Base-by-base conservation (phyloP, 2,888 invertebrate species). In the Drosophila percnosoma region DNA sequence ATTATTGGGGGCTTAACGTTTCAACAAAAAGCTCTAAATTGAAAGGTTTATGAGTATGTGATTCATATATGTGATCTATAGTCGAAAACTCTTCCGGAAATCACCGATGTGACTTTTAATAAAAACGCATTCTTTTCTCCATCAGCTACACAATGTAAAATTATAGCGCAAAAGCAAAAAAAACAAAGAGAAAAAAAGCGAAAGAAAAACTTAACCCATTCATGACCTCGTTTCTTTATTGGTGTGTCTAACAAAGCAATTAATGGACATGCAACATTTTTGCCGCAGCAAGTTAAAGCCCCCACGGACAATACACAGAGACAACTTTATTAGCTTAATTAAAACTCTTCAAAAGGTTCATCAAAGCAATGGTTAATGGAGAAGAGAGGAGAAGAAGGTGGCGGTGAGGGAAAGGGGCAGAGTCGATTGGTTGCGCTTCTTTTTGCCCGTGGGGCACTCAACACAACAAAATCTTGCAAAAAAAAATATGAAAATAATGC, bases 301-400 rank as follows among this genome's bases (percentile, higher is more conserved):
- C 29, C 45, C 21, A 59, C 62, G 62, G 55, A 74, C 59, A 62
- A 57, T 59, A 38, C 42, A 57, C 58, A 62, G 63, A 75, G 87
- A 86, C 73, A 83, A 78, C 74, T 87, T 87, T 87, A 90, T 87
- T 88, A 87, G 87, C 89, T 87, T 82, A 87, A 87, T 90, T 88
- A 88, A 90, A 90, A 90, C 73, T 87, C 87, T 84, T 82, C 68
- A 80, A 82, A 85, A 85, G 89, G 87, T 85, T 72, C 88, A 89
- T 87, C 88, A 82, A 42, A 75, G 72, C 80, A 8, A 31, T 52
- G 52, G 62, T 68, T 51, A 31, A 21, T 36, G 31, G 45, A 4
- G 27, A 29, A 18, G 5, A 2, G 34, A 0, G 29, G 0, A 34
- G 18, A 2, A 24, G 11, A 8, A 33, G 34, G 5, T 31, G 10